phyloP scores from a whole-genome alignment of 2,113 vertebrate species.

The Gallinago media region DNA sequence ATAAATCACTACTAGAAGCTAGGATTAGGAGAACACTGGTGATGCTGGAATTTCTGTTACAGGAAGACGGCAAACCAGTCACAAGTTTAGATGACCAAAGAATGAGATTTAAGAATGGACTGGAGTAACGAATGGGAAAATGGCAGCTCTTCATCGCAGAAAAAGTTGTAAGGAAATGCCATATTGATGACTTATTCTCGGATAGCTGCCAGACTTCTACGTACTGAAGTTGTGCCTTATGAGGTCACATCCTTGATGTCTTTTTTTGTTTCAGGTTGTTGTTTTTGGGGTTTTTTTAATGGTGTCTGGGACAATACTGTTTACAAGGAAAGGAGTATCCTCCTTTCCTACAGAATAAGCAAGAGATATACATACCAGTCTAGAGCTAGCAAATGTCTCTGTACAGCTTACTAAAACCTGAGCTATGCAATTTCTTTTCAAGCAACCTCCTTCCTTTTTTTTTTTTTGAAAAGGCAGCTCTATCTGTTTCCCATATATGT shows the following conservation, averaged over 20 bases:
- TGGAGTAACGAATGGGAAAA: background rate
- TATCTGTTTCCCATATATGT: background rate
- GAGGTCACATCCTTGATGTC: slow-evolving; percentile 37
- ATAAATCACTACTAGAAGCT: background rate
- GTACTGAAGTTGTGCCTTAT: background rate
- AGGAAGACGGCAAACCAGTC: background rate
- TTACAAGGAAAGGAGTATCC: background rate
- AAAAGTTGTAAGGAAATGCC: slow-evolving; percentile 36
- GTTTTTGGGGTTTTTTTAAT: background rate
- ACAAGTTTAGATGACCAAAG: background rate
- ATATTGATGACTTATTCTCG: background rate
- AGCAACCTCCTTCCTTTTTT: background rate
- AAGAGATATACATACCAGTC: background rate
- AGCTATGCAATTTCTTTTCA: background rate
- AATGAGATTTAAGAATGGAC: background rate
- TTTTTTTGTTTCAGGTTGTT: background rate
- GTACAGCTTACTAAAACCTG: background rate
- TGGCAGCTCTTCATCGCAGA: background rate
- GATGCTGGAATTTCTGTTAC: background rate
- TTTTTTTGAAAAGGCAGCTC: background rate
- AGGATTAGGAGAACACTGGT: background rate
- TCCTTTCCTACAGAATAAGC: background rate
- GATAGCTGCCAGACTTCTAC: background rate
- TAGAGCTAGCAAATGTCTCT: background rate
- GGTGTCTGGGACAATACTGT: background rate